Evolutionary conservation across 2,797 vertebrate genomes (phyloP), one percentile per base, ranked within the genome.

Genomic region (Capromys pilorides): DNA sequence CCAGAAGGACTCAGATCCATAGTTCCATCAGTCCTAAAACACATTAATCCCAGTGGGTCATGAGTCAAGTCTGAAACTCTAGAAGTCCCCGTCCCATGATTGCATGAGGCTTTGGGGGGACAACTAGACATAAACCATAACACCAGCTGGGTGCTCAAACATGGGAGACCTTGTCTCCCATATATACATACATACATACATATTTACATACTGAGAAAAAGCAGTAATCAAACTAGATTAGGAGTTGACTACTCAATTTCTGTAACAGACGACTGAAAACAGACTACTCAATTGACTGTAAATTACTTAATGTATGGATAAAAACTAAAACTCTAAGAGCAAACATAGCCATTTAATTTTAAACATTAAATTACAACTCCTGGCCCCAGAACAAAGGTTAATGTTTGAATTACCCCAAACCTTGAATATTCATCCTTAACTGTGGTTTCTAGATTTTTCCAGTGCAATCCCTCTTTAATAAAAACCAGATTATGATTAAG

Each of bases 361-460:
- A 78, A 16, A 7, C 13, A 77, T 41, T 39, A 41, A 18, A 10
- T 90, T 75, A 62, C 45, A 26, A 28, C 33, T 51, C 36, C 33
- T 86, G 39, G 33, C 26, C 33, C 0, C 5, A 88, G 92, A 84
- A 41, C 36, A 22, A 92, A 49, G 12, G 12, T 69, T 89, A 26
- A 36, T 89, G 28, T 64, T 89, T 93, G 73, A 89, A 66, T 95
- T 93, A 18, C 31, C 61, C 39, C 36, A 57, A 51, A 78, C 84
- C 77, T 89, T 92, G 33, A n/a, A 82, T 94, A 92, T 94, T 33
- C 51, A 92, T 57, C 64, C 33, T 28, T 31, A 13, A 69, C 18
- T 93, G 57, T 92, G 86, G 33, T 91, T 94, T 96, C 92, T 26
- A 12, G 82, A 71, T 77, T 89, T 96, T 77, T 91, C 22, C 66